A percentile compares a stretch with the other conserved stretches of the same genome.
phyloP scores from a whole-genome alignment of 2,888 invertebrate genomes.

The Tachina grossa region DNA sequence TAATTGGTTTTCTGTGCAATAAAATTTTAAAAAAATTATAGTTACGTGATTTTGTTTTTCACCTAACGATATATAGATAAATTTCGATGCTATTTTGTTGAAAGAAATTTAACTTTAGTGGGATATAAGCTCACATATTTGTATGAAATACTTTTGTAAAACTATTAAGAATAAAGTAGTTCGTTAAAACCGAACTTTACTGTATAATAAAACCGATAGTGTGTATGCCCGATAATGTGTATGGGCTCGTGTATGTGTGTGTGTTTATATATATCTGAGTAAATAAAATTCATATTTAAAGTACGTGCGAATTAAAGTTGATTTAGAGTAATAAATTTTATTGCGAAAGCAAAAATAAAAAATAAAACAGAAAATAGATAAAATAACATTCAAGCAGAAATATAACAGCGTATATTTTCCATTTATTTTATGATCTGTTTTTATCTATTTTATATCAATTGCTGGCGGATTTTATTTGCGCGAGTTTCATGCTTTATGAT shows the following conservation, averaged over 20 bases:
- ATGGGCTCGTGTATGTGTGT: not conserved
- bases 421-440: conserved; percentile 48
- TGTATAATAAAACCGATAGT: no score
- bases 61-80: no score
- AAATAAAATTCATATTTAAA: conserved; percentile 61
- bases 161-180: no score
- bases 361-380: conserved; percentile 8
- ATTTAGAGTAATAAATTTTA: conserved; percentile 60
- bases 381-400: conserved; percentile 16
- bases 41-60: no score
- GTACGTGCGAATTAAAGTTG: conserved; percentile 59
- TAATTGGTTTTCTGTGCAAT: no score
- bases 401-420: not conserved
- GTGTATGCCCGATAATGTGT: no score
- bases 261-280: not conserved
- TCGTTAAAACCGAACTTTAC: no score
- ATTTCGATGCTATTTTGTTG: no score
- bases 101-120: no score
- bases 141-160: no score
- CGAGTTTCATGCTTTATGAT: not conserved
- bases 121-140: no score
- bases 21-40: no score
- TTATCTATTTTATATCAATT: conserved; percentile 27
- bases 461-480: not conserved
- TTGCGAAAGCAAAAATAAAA: conserved; percentile 24